Conservation (phyloP, 2,797 vertebrate species). For the Mormyrops boulengeri region DNA sequence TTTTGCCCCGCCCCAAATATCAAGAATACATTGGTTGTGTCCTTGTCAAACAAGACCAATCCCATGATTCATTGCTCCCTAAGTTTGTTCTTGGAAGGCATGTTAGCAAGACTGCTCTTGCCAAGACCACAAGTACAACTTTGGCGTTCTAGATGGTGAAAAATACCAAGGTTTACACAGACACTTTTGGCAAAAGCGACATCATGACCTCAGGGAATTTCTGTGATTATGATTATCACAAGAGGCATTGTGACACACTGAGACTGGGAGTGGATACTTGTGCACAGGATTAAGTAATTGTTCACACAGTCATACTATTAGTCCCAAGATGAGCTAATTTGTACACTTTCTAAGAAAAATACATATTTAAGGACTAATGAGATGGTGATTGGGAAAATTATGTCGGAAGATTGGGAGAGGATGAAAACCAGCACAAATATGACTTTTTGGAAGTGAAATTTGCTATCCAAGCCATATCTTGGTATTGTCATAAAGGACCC, state of each 20-base stretch:
- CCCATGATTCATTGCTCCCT: background rate
- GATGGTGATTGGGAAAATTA: background rate
- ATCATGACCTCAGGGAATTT: slow-evolving; percentile 19
- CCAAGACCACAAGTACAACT: background rate
- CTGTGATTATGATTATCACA: slow-evolving; percentile 16
- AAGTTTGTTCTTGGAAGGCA: background rate
- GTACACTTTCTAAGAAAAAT: background rate
- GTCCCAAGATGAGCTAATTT: slow-evolving; percentile 28
- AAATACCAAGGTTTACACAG: background rate
- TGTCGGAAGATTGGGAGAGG: background rate
- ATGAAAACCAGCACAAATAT: background rate
- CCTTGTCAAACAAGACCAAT: background rate
- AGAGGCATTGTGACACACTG: background rate
- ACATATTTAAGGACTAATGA: background rate
- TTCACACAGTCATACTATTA: slow-evolving; percentile 32
- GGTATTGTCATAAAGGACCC: slow-evolving; percentile 57
- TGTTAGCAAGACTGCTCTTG: background rate
- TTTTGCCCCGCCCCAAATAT: background rate
- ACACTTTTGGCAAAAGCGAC: slow-evolving; percentile 13
- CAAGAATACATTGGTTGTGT: background rate
- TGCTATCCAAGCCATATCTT: background rate
- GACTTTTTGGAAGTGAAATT: background rate
- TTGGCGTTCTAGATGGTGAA: background rate
- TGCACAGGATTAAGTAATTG: background rate
- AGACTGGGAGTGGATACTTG: background rate